Conservation (phyloP, 2,797 vertebrate species). For the Lindbergichthys nudifrons region DNA sequence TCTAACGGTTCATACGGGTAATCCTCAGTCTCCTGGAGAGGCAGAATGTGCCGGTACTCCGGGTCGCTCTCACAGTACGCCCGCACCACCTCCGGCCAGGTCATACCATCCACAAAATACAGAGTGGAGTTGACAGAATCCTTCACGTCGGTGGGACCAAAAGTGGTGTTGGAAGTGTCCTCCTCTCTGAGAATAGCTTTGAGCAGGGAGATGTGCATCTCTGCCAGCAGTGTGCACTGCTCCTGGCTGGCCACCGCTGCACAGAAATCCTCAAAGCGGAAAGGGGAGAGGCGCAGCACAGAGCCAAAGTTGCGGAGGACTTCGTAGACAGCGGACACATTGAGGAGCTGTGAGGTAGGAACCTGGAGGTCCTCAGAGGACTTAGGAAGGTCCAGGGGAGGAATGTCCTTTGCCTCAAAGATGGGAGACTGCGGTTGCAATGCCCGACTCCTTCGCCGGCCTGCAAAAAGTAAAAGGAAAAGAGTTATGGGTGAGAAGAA, state of each 20-base stretch:
- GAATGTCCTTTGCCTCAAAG: constrained; percentile 93
- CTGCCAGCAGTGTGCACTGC: constrained; percentile 96
- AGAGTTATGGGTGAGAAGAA: neutral
- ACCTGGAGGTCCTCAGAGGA: constrained; percentile 96
- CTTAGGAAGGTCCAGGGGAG: constrained; percentile 92
- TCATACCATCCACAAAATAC: constrained; percentile 98
- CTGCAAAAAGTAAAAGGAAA: constrained; percentile 69
- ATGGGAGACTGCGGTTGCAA: constrained; percentile 90
- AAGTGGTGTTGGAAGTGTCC: constrained; percentile 97
- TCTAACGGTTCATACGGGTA: constrained; percentile 95
- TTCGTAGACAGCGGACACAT: constrained; percentile 93
- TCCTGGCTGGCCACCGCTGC: constrained; percentile 94
- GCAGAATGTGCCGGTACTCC: constrained; percentile 94
- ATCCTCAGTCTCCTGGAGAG: constrained; percentile 92
- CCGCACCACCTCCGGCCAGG: constrained; percentile 96
- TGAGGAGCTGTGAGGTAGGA: constrained; percentile 92
- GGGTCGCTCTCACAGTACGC: constrained; percentile 97
- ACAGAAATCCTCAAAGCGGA: constrained; percentile 98
- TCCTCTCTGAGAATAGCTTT: constrained; percentile 97
- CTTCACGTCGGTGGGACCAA: constrained; percentile 96
- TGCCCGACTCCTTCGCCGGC: constrained; percentile 88
- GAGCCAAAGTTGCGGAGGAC: constrained; percentile 96
- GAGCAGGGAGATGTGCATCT: constrained; percentile 94
- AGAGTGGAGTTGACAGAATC: constrained; percentile 97
- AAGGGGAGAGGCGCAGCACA: constrained; percentile 94